A percentile compares a stretch with the other conserved stretches of the same genome.
Evolutionary conservation across 2,888 invertebrate genomes (phyloP).

Genomic region (Osmoderma eremita): DNA sequence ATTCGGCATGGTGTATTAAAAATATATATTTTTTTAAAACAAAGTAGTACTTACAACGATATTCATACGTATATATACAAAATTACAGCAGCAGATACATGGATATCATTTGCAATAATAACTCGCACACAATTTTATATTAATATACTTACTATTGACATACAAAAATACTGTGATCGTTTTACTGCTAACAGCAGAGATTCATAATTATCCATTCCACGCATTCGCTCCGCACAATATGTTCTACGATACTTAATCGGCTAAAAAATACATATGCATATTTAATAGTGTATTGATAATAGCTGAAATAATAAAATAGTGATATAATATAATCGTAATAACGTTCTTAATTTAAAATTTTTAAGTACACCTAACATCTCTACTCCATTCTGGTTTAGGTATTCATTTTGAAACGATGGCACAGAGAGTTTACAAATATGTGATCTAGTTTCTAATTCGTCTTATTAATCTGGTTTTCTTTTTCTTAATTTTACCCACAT

Average conservation of each 20-base stretch:
- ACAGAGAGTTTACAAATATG: too few species aligned
- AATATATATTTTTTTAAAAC: background rate
- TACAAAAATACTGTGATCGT: constrained; percentile 26
- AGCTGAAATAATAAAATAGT: constrained; percentile 1
- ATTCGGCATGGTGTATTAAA: too few species aligned
- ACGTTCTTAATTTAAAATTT: too few species aligned
- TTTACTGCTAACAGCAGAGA: constrained; percentile 12
- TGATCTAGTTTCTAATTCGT: too few species aligned
- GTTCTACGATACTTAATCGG: too few species aligned
- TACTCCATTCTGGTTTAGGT: too few species aligned
- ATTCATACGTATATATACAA: background rate
- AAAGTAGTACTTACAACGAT: background rate
- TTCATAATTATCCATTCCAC: background rate
- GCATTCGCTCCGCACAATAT: constrained; percentile 1
- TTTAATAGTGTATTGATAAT: background rate
- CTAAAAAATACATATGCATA: too few species aligned
- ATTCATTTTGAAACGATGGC: too few species aligned
- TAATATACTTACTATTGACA: background rate
- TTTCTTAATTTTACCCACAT: background rate
- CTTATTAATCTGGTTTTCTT: too few species aligned
- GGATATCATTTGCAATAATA: background rate
- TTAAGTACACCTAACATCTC: too few species aligned
- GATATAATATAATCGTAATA: background rate
- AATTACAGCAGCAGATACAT: background rate
- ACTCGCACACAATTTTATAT: too few species aligned